These are phyloP conservation scores for Otis tarda DNA, from an alignment of 2,113 vertebrate species.

Conservation along the genomic window DNA sequence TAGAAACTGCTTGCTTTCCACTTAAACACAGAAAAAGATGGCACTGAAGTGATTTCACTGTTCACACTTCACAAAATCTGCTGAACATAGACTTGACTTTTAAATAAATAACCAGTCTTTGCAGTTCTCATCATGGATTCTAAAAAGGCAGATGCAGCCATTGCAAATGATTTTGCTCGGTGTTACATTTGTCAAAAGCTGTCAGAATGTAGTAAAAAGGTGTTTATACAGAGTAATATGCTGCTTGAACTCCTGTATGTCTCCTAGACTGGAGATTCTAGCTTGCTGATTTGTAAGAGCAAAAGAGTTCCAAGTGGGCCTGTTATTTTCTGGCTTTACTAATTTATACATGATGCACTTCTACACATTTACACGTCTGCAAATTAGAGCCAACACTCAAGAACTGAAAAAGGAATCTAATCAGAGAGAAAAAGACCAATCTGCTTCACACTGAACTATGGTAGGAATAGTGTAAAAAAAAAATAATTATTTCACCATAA, in stretches of 20 bases:
- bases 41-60: not conserved
- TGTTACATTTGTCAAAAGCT: slow-evolving; percentile 63
- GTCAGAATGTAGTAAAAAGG: slow-evolving; percentile 52
- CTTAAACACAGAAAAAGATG: not conserved
- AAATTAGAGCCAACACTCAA: not conserved
- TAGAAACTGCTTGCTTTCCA: not conserved
- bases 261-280: not conserved
- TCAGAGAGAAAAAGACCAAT: not conserved
- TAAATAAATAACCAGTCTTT: slow-evolving; percentile 54
- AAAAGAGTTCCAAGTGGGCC: not conserved
- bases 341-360: slow-evolving; percentile 1
- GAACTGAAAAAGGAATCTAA: not conserved
- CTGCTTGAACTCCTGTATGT: slow-evolving; percentile 41
- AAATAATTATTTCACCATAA: not conserved
- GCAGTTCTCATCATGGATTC: slow-evolving; percentile 15
- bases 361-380: not conserved
- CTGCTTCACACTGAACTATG: not conserved
- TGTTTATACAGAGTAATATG: slow-evolving; percentile 49
- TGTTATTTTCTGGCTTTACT: not conserved
- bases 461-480: not conserved
- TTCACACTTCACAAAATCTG: slow-evolving; percentile 48
- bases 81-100: not conserved
- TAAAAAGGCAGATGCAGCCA: slow-evolving; percentile 56
- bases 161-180: slow-evolving; percentile 55
- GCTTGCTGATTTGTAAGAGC: not conserved